Base-by-base conservation (phyloP, 2,113 vertebrate genomes). In the Vidua chalybeata region DNA sequence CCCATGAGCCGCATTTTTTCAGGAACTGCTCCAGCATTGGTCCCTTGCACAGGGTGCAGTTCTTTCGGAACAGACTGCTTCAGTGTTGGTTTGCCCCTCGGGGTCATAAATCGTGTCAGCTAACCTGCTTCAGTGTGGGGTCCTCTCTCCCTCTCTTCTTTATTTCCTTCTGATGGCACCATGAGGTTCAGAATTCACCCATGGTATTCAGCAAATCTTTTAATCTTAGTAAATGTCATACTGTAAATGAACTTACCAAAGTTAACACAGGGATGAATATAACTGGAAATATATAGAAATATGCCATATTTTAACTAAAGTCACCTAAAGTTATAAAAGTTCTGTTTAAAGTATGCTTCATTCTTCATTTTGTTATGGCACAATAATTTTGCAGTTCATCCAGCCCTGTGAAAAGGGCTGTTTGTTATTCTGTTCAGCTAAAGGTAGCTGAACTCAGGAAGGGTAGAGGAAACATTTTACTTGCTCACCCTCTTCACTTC, bases 141-240 rank as follows among this genome's bases (percentile, higher is more conserved):
- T 58, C 10, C 24, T 20, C 17, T 27, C 31, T 81, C 10, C 15
- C 8, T 48, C 48, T 26, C 31, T 52, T 11, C 24, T 49, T 31
- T 58, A 45, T 45, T 59, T 74, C 22, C 7, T 59, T 85, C 15
- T 37, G 26, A 61, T 27, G 31, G 10, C 15, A 66, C 37, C 83
- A 31, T 30, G 23, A 91, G 63, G 24, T 93, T 66, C 87, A 71
- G 89, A 79, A 48, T 56, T 93, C 67, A 66, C 26, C 28, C 23
- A 15, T 15, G 81, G 13, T 58, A 8, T 84, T 96, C 72, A 90
- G 82, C 10, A 90, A 97, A 96, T 6, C 46, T 66, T 94, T 85
- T 86, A 94, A 91, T 87, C 72, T 74, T 81, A 90, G 45, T 82
- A 67, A 94, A 75, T 12, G 10, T 64, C 68, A 55, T 54, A 55